Evolutionary conservation across 2,888 invertebrate species (phyloP), one percentile per base, ranked within the genome.

Genomic region (Nymphalis c-album): DNA sequence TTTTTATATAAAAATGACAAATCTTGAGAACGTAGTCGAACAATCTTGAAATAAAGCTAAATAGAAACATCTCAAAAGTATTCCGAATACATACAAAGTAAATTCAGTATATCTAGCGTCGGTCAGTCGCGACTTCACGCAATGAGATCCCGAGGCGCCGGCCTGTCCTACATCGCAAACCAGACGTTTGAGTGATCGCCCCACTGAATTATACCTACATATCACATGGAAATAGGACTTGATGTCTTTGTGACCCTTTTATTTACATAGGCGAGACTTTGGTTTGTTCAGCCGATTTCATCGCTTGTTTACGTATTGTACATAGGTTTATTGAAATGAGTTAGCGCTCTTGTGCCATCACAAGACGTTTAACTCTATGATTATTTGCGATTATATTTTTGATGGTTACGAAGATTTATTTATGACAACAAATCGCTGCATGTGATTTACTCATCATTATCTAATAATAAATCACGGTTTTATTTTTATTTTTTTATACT

Each of bases 91-190:
- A 46, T 51, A 60, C 17, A 46, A 59, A 51, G 22, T 17, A 31
- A 35, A 64, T 31, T 31, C 55, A 50, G 10, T 18, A n/a, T 45
- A 35, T 51, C 63, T 53, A 65, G 79, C 81, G 81, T 74, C 80
- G 77, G 76, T 65, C 72, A 78, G 83, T 78, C 84, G 84, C 81
- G 83, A 76, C 82, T 78, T 47, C 80, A 81, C 80, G 82, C 76
- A 80, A 80, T 82, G 79, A 80, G 77, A 74, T 78, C 79, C 80
- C 78, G 69, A 71, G 75, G 75, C 74, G 78, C 77, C 81, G 78
- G 77, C 72, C 68, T 62, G 73, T 66, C 73, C 75, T 66, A 75
- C 70, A 73, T 73, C 73, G 71, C 57, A 60, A 68, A 58, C 63
- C 67, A 73, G 70, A 73, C 71, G 68, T 61, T 60, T 71, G 70